Conservation (phyloP, 1,140 invertebrate species). For the Branchinecta lynchi region DNA sequence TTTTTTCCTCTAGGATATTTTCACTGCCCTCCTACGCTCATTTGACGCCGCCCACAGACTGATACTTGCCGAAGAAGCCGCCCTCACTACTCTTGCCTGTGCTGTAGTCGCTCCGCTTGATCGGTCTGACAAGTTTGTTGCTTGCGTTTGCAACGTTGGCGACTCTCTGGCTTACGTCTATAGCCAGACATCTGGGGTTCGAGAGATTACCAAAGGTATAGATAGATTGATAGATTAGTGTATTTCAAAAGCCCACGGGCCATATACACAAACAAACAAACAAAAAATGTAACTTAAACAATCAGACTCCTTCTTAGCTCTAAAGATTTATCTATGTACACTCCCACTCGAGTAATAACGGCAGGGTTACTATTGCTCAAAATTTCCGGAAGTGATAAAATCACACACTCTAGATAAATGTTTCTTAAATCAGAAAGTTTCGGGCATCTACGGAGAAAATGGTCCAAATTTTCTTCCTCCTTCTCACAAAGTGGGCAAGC, state of each 20-base stretch:
- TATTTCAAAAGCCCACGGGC: not conserved
- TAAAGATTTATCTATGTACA: too few species aligned
- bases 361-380: too few species aligned
- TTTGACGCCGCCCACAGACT: slow-evolving; percentile 74
- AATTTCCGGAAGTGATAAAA: too few species aligned
- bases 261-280: too few species aligned
- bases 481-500: too few species aligned
- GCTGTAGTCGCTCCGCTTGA: slow-evolving; percentile 52
- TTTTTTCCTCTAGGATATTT: slow-evolving; percentile 46
- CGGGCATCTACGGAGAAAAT: too few species aligned
- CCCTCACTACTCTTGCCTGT: slow-evolving; percentile 69
- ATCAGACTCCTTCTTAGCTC: too few species aligned
- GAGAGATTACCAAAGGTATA: slow-evolving; percentile 51
- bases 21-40: slow-evolving; percentile 58
- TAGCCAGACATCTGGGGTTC: slow-evolving; percentile 52
- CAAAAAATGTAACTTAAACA: too few species aligned
- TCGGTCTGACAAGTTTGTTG: slow-evolving; percentile 45
- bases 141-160: slow-evolving; percentile 80
- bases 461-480: too few species aligned
- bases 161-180: slow-evolving; percentile 79
- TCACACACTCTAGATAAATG: too few species aligned
- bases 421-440: too few species aligned
- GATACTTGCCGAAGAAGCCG: slow-evolving; percentile 69
- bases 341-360: too few species aligned
- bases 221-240: not conserved